Conservation (phyloP, 2,797 vertebrate species). For the Acipenser transmontanus region DNA sequence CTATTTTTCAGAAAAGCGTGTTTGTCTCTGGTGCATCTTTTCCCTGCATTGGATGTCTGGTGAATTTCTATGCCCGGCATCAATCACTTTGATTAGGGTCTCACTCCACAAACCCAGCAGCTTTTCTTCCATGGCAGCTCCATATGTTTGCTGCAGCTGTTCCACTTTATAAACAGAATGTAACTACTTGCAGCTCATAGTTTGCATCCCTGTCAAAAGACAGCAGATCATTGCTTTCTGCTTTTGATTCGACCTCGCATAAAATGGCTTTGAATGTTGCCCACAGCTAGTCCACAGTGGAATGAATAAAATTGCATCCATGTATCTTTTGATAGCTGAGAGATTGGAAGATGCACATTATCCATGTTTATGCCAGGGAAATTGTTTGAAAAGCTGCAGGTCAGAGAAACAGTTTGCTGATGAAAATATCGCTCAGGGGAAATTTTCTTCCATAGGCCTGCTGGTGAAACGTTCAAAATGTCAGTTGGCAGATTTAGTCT, state of each 20-base stretch:
- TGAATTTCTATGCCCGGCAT: constrained; percentile 51
- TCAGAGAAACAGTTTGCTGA: constrained; percentile 49
- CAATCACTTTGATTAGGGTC: constrained; percentile 67
- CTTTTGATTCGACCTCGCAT: constrained; percentile 38
- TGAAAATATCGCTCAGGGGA: constrained; percentile 49
- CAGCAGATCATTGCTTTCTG: constrained; percentile 36
- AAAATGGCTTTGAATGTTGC: constrained; percentile 31
- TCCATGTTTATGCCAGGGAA: constrained; percentile 35
- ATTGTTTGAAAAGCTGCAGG: constrained; percentile 32
- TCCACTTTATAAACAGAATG: constrained; percentile 44
- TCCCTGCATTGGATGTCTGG: constrained; percentile 37
- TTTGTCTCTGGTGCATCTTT: constrained; percentile 35
- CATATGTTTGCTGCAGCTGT: constrained; percentile 70
- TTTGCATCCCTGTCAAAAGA: constrained; percentile 43
- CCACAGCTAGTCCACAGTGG: constrained; percentile 16
- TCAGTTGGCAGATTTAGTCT: constrained; percentile 37
- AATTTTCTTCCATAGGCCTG: constrained; percentile 33
- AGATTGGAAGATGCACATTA: constrained; percentile 28
- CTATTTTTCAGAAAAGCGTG: constrained; percentile 38
- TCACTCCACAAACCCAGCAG: constrained; percentile 45
- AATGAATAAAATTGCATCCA: constrained; percentile 25
- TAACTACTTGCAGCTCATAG: constrained; percentile 30
- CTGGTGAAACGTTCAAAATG: constrained; percentile 35
- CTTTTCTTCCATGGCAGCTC: constrained; percentile 56
- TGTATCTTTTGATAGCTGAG: constrained; percentile 29